Evolutionary conservation across 2,797 vertebrate species (phyloP).

Genomic region (Carcharodon carcharias): DNA sequence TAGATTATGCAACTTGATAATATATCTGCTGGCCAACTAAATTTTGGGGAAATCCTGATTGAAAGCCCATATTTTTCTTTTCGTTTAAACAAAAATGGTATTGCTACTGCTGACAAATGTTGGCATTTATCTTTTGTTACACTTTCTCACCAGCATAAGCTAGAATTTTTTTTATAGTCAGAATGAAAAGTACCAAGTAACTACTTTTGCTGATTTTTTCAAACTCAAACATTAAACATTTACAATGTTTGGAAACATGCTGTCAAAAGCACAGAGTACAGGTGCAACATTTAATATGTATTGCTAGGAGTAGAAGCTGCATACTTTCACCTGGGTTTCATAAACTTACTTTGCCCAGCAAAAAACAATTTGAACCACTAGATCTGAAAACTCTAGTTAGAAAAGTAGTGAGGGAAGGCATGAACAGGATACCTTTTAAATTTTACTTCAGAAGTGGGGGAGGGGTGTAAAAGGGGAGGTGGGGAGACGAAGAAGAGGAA

Average conservation of each 20-base stretch:
- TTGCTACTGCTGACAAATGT: neutral
- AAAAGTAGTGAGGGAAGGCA: neutral
- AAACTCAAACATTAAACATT: neutral
- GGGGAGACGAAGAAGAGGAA: neutral
- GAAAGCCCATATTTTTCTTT: neutral
- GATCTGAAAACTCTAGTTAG: neutral
- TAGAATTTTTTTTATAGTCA: neutral
- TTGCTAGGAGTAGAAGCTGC: neutral
- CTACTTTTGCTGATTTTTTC: neutral
- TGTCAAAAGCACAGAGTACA: neutral
- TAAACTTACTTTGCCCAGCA: neutral
- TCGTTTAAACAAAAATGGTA: neutral
- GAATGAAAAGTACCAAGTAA: neutral
- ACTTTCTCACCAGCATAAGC: neutral
- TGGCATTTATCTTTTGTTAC: neutral
- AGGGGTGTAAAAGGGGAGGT: no score
- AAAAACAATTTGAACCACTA: neutral
- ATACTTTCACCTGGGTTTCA: neutral
- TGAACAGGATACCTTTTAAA: no score
- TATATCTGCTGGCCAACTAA: neutral
- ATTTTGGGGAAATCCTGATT: neutral
- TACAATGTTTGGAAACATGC: neutral
- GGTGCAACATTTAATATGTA: neutral
- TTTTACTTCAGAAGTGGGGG: neutral
- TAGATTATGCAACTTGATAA: neutral